phyloP scores from a whole-genome alignment of 1,140 invertebrate species.

The Centruroides sculpturatus region DNA sequence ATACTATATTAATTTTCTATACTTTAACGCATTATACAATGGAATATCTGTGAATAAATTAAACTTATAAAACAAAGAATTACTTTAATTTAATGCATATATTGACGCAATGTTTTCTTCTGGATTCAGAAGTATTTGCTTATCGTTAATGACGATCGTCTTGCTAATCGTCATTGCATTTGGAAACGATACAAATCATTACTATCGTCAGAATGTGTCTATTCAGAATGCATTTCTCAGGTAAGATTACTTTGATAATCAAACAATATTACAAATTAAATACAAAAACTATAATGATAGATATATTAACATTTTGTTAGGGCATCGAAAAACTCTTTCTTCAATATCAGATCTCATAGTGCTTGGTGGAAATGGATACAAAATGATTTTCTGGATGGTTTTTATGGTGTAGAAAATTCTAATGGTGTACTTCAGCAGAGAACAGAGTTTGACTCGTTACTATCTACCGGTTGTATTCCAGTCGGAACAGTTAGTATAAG shows the following conservation, averaged over 20 bases:
- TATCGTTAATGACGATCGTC: background rate
- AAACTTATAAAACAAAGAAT: no score
- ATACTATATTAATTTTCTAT: no score
- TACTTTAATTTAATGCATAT: no score
- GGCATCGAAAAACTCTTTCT: background rate
- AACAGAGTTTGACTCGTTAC: background rate
- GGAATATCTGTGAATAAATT: no score
- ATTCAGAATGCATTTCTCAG: constrained; percentile 5
- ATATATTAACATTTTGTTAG: background rate
- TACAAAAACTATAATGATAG: background rate
- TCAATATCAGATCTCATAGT: background rate
- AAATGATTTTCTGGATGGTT: constrained; percentile 1
- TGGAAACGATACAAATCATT: background rate
- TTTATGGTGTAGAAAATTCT: background rate
- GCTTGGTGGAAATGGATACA: background rate
- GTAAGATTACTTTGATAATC: background rate
- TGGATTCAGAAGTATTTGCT: constrained; percentile 1
- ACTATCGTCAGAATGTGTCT: background rate
- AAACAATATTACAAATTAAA: background rate
- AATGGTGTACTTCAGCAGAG: background rate
- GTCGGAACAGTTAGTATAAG: background rate
- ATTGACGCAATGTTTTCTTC: no score
- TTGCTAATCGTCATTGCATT: background rate
- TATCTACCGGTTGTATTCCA: background rate
- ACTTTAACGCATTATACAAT: no score